phyloP scores from a whole-genome alignment of 1,140 invertebrate genomes.

The Neuroterus valhalla region DNA sequence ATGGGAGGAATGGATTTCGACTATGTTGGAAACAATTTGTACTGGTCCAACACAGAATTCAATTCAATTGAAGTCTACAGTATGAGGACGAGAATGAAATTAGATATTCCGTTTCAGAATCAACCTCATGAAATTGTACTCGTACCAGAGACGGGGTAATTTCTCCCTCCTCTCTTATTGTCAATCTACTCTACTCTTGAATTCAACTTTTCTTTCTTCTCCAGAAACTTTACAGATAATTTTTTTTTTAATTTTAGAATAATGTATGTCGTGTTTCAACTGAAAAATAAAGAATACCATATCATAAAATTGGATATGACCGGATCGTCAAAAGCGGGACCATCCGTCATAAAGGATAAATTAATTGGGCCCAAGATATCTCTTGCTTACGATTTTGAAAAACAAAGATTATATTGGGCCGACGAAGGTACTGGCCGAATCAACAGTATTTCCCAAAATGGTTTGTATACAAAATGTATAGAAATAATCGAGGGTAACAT shows the following conservation, averaged over 20 bases:
- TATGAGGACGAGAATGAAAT: constrained; percentile 75
- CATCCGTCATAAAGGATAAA: constrained; percentile 74
- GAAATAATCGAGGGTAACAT: neutral
- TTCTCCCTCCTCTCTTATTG: constrained; percentile 32
- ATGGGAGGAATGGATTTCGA: constrained; percentile 82
- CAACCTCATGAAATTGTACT: constrained; percentile 80
- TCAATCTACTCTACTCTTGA: neutral
- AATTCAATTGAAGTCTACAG: constrained; percentile 78
- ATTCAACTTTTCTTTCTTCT: neutral
- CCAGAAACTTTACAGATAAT: too few relatives aligned
- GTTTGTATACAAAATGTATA: constrained; percentile 60
- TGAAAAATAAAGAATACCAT: constrained; percentile 68
- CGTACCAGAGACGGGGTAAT: constrained; percentile 79
- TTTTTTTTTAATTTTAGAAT: constrained; percentile 75
- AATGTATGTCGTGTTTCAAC: constrained; percentile 80
- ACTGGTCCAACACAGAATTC: constrained; percentile 78
- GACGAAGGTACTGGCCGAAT: constrained; percentile 77
- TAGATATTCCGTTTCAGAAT: constrained; percentile 72
- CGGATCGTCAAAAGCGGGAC: constrained; percentile 69
- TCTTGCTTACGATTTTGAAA: constrained; percentile 75
- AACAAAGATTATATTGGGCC: constrained; percentile 76
- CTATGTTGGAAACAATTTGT: constrained; percentile 80
- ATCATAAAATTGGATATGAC: constrained; percentile 79
- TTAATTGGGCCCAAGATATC: constrained; percentile 74
- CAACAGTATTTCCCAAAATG: constrained; percentile 75